Base-by-base conservation (phyloP, 1,140 invertebrate species). In the Eueides isabella region DNA sequence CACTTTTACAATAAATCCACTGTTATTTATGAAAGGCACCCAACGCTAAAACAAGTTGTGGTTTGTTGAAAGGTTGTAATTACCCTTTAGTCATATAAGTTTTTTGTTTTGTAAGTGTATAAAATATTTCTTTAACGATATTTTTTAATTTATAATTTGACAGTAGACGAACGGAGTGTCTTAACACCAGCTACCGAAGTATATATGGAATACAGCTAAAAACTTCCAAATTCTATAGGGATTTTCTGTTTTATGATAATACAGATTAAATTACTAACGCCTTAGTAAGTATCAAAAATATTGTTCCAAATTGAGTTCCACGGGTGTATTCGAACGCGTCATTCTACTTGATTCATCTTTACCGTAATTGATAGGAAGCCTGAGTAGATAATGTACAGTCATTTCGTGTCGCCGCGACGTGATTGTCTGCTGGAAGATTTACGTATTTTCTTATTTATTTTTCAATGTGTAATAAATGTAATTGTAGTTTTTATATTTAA, bases 311-410 rank as follows among this genome's bases (percentile, higher is more conserved):
- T 55, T 55, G 48, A 55, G 48, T 55, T 55, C 48, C 6, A 23
- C 16, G 44, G 44, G 23, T 26, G 12, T 19, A 55, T 55, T 55
- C 9, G 19, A 55, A 26, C 2, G 48, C n/a, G 48, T 55, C 48
- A 55, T 26, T 55, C 48, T 23, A 23, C 44, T 55, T 65, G 63
- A 63, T 63, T 29, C 30, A 63, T 63, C 61, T 63, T n/a, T 29
- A 63, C 30, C 26, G 29, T 63, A 63, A 63, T 63, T 63, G 61
- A 63, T 63, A 30, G 61, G 48, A 55, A 55, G 48, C 23, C 61
- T 9, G n/a, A 28, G 61, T 5, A 63, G 61, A 63, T 63, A 63
- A 63, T 63, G 61, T 30, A 30, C 14, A 6, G 61, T 63, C 61
- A 63, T 63, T 63, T 63, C 26, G 29, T 63, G 48, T 26, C 48